phyloP scores from a whole-genome alignment of 2,113 vertebrate species.

The Labrus mixtus region DNA sequence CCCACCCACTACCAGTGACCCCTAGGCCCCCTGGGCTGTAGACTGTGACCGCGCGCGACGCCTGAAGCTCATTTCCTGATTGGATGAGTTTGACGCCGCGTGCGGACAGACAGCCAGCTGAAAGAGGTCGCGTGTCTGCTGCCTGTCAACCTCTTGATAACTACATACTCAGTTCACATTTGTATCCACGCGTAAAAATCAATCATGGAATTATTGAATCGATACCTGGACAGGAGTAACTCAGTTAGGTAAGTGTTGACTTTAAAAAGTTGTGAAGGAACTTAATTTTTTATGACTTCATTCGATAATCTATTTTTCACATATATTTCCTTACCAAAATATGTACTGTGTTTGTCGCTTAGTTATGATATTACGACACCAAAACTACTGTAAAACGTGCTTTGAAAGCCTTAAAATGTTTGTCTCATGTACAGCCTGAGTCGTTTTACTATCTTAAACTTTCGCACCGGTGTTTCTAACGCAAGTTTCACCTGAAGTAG shows the following conservation, averaged over 20 bases:
- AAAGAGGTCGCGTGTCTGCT: neutral
- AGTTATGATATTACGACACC: no score
- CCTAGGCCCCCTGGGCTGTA: neutral
- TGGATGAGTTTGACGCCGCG: conserved; percentile 33
- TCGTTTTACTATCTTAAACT: neutral
- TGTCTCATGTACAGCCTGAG: neutral
- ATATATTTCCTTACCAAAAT: neutral
- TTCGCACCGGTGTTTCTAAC: neutral
- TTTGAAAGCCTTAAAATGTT: neutral
- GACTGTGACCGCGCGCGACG: conserved; percentile 36
- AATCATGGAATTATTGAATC: conserved; percentile 74
- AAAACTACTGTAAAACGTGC: neutral
- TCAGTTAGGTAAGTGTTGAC: conserved; percentile 58
- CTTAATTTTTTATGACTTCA: neutral
- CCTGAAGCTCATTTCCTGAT: conserved; percentile 58
- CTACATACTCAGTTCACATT: neutral
- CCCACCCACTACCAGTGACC: neutral
- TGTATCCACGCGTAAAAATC: conserved; percentile 2
- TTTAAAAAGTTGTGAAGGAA: neutral
- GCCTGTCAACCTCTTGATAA: neutral
- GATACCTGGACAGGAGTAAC: conserved; percentile 73
- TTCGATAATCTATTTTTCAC: neutral
- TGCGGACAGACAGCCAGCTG: neutral
- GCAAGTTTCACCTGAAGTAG: neutral
- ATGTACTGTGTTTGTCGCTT: neutral